Percentiles rank a stretch among this genome's conserved stretches.
phyloP scores from a whole-genome alignment of 2,888 invertebrate species.

The Euzophera pinguis region DNA sequence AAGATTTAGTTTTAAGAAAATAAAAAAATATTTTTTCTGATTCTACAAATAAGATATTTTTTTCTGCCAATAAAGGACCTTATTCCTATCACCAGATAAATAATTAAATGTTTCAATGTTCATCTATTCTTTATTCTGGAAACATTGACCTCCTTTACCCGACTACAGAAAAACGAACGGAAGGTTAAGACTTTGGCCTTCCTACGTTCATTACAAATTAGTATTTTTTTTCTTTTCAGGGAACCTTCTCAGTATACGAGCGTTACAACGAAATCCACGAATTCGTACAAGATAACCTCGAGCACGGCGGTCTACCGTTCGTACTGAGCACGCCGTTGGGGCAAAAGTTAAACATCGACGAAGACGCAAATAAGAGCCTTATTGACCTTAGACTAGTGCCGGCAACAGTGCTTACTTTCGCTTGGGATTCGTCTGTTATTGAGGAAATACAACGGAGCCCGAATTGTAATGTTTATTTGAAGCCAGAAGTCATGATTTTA shows the following conservation, averaged over 20 bases:
- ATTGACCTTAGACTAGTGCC: slow-evolving; percentile 90
- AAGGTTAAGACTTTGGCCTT: too few relatives aligned
- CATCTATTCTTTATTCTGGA: too few relatives aligned
- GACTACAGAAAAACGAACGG: too few relatives aligned
- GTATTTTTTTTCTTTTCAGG: slow-evolving; percentile 77
- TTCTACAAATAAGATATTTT: too few relatives aligned
- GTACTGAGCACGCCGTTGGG: slow-evolving; percentile 84
- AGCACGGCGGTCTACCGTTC: slow-evolving; percentile 84
- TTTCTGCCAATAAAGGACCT: too few relatives aligned
- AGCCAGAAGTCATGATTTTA: slow-evolving; percentile 87
- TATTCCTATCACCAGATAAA: too few relatives aligned
- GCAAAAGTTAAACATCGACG: slow-evolving; percentile 80
- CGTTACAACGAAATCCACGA: slow-evolving; percentile 85
- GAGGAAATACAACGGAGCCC: slow-evolving; percentile 74
- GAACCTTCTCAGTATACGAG: slow-evolving; percentile 93
- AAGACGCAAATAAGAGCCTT: slow-evolving; percentile 85
- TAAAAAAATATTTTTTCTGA: too few relatives aligned
- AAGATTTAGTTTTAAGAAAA: too few relatives aligned
- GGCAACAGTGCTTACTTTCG: slow-evolving; percentile 88
- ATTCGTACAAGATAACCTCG: slow-evolving; percentile 89
- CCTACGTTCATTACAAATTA: too few relatives aligned
- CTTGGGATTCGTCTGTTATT: slow-evolving; percentile 79
- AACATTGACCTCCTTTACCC: too few relatives aligned
- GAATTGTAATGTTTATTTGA: slow-evolving; percentile 82
- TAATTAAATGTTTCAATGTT: too few relatives aligned